A percentile compares a stretch with the other conserved stretches of the same genome.
phyloP scores from a whole-genome alignment of 2,113 vertebrate species.

The Brachyistius frenatus region DNA sequence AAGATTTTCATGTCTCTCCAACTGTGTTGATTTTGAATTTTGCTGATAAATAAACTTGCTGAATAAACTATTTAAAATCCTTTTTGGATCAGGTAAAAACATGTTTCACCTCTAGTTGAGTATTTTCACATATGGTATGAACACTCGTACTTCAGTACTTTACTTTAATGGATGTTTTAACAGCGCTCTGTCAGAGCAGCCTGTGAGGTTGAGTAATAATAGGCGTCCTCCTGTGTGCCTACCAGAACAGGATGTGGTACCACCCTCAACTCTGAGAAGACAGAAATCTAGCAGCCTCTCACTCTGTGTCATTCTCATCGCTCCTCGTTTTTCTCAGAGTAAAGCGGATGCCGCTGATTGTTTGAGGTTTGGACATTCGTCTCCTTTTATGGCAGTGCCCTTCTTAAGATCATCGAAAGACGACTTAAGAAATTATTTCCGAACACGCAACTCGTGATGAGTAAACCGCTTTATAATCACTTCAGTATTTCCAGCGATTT shows the following conservation, averaged over 20 bases:
- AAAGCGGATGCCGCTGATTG: constrained; percentile 23
- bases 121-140: too few relatives aligned
- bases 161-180: background rate
- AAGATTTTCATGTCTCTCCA: too few relatives aligned
- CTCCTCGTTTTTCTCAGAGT: constrained; percentile 23
- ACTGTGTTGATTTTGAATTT: too few relatives aligned
- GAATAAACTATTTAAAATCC: too few relatives aligned
- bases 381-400: constrained; percentile 50
- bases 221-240: constrained; percentile 49
- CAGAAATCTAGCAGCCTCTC: constrained; percentile 45
- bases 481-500: background rate
- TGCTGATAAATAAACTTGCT: too few relatives aligned
- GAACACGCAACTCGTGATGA: background rate
- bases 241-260: constrained; percentile 84
- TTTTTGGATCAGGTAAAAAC: too few relatives aligned
- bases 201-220: constrained; percentile 61
- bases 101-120: too few relatives aligned
- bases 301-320: constrained; percentile 42
- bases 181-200: constrained; percentile 22
- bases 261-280: constrained; percentile 49
- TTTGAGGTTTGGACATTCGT: constrained; percentile 20
- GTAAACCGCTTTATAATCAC: background rate
- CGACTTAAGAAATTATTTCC: background rate
- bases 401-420: background rate
- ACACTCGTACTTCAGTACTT: too few relatives aligned